Evolutionary conservation across 2,888 invertebrate genomes (phyloP), one percentile per base, ranked within the genome.

Genomic region (Mimumesa dahlbomi): DNA sequence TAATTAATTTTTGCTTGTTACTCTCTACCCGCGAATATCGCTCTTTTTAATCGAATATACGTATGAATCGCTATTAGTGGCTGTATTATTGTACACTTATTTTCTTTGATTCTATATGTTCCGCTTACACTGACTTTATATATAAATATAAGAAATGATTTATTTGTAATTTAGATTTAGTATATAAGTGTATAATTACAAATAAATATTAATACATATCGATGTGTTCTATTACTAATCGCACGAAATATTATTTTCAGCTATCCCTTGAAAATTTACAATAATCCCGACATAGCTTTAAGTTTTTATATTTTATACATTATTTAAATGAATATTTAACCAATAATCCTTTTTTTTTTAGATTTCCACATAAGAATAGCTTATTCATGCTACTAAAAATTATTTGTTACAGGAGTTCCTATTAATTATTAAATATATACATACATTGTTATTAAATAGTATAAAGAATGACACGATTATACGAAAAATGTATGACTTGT

Each of bases 51-150:
- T 53, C 58, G 9, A 11, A 59, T 42, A 59, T 42, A 48, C n/a
- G 14, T 50, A 49, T 68, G 1, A 3, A 61, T 58, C 57, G n/a
- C n/a, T n/a, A n/a, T n/a, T n/a, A n/a, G n/a, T n/a, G n/a, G n/a
- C 42, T 69, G 29, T 40, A 54, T 48, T 36, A 18, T 38, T 67
- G 48, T 68, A 69, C 40, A 68, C 59, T 53, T 69, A 68, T 49
- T 69, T 69, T 59, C 49, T 53, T 59, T 42, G 40, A 48, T 62
- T 62, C 43, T 67, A 50, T 66, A 46, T 48, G 25, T 42, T 71
- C 40, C 57, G 14, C 71, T 64, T 71, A 42, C 11, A 16, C 14
- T 56, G 13, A 50, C 69, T 65, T 65, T 61, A 61, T 61, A 54
- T 7, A 22, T n/a, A n/a, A n/a, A n/a, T n/a, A n/a, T 67, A 57